Evolutionary conservation across 2,888 invertebrate genomes (phyloP), one percentile per base, ranked within the genome.

Genomic region (Pachycephus smyrnensis): DNA sequence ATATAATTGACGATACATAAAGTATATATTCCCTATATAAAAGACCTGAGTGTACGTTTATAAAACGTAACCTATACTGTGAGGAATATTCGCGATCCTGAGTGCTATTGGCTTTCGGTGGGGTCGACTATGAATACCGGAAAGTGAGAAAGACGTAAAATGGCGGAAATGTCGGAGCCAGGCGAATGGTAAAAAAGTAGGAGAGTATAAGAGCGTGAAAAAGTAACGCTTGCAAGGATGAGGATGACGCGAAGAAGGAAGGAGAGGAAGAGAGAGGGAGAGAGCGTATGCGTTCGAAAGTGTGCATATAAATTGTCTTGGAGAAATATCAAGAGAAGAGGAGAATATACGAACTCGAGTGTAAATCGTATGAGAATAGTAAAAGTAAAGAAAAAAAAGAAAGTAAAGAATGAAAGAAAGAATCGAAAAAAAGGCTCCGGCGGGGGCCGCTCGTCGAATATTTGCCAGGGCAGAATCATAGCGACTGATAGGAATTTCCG

Each of bases 401-500:
- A 36, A 71, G n/a, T 75, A 75, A 78, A 76, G 36, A 68, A 71
- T 55, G 33, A 75, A n/a, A n/a, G 81, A 79, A 73, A 80, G 79
- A 75, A 75, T 75, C 80, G 85, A 82, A 88, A 90, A 87, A 86
- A 89, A 91, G 90, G 90, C 90, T 91, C 91, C 90, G 90, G 90
- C 88, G 90, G 90, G 89, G 90, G 89, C 90, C 89, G 90, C 90
- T 91, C 91, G 90, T 90, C 88, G 74, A 75, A 78, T 68, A 55
- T 23, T 55, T 68, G 73, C 55, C 68, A 76, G 71, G 75, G 36
- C 68, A 75, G 55, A 73, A 76, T 68, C 78, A 40, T 71, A 55
- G 55, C 73, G 75, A 78, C 80, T 75, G 71, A 76, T 80, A 69
- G 78, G 75, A 73, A 73, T 33, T 76, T 77, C 84, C 86, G 80